Percentiles rank a stretch among this genome's conserved stretches.
Conservation (phyloP, 2,113 vertebrate genomes). For the Serilophus lunatus region DNA sequence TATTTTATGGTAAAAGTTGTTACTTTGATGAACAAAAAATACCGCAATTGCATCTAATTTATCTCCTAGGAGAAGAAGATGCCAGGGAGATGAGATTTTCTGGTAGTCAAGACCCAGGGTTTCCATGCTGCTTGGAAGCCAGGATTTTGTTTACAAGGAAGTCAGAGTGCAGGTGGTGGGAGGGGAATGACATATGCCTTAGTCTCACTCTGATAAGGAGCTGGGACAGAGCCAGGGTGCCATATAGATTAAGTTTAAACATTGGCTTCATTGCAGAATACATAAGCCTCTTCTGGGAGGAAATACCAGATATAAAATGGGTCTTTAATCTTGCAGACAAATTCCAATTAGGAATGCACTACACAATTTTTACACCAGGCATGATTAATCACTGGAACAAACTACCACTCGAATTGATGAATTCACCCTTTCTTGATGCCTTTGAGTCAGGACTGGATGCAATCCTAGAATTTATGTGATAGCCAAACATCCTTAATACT, state of each 20-base stretch:
- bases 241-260: background rate
- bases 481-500: background rate
- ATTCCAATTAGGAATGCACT: conserved; percentile 48
- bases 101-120: background rate
- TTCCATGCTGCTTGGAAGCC: background rate
- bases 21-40: background rate
- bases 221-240: background rate
- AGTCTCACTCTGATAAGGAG: background rate
- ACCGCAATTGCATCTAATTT: background rate
- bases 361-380: background rate
- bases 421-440: background rate
- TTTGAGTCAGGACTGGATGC: background rate
- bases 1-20: background rate
- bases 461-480: background rate
- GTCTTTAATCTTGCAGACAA: conserved; percentile 38
- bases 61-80: background rate
- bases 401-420: background rate
- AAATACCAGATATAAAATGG: background rate
- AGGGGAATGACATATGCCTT: background rate
- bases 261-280: background rate
- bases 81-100: background rate
- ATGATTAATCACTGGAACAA: conserved; percentile 41
- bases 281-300: conserved; percentile 18
- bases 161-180: background rate
- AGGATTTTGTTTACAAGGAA: background rate